These are phyloP conservation scores for Ladona fulva DNA, from an alignment of 1,140 invertebrate genomes.

Conservation along the genomic window DNA sequence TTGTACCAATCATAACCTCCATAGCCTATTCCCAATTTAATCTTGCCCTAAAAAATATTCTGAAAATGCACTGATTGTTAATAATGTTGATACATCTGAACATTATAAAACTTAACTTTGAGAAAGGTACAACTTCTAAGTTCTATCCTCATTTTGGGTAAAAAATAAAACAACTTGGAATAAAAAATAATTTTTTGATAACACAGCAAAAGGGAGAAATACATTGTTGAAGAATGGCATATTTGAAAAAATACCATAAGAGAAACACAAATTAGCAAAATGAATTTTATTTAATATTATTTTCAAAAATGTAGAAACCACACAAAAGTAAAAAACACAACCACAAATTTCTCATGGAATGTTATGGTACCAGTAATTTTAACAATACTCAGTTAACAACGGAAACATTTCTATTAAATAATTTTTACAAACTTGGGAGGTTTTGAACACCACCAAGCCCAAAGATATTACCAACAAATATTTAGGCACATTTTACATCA, in stretches of 20 bases:
- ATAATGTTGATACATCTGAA: too few species aligned
- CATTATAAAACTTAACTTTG: too few species aligned
- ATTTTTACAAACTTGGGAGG: background rate
- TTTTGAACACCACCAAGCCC: background rate
- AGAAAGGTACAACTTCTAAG: too few species aligned
- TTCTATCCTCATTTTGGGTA: too few species aligned
- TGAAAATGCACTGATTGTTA: too few species aligned
- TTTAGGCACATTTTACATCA: background rate
- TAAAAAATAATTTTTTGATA: too few species aligned
- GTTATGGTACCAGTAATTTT: background rate
- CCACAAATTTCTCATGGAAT: constrained; percentile 8
- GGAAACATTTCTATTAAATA: background rate
- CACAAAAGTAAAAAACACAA: constrained; percentile 7
- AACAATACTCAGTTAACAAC: background rate
- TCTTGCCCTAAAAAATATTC: too few species aligned
- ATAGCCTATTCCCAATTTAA: too few species aligned
- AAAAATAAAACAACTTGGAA: too few species aligned
- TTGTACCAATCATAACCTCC: too few species aligned
- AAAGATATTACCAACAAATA: background rate
- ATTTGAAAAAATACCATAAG: background rate
- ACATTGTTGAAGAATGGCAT: too few species aligned
- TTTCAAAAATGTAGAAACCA: background rate
- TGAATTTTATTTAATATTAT: constrained; percentile 1
- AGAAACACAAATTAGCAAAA: background rate
- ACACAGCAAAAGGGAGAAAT: too few species aligned